phyloP scores from a whole-genome alignment of 1,140 invertebrate species.

The Colletes latitarsis region DNA sequence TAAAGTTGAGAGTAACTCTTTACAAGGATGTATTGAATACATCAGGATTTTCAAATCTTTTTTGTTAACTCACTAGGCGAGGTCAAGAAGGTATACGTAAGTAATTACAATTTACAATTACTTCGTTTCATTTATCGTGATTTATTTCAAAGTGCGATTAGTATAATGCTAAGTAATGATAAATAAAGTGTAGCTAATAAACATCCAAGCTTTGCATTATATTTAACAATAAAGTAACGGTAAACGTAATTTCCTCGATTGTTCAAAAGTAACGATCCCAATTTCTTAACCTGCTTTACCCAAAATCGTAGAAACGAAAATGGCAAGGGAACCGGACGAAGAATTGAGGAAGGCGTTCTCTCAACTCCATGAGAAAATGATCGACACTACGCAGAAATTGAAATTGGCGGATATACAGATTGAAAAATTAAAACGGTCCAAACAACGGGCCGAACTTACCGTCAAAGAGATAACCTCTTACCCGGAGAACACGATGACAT shows the following conservation, averaged over 20 bases:
- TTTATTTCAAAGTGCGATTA: background rate
- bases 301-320: constrained; percentile 46
- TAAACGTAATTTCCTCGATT: background rate
- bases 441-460: constrained; percentile 88
- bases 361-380: constrained; percentile 91
- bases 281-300: constrained; percentile 4
- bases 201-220: background rate
- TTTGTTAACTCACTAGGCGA: background rate
- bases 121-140: background rate
- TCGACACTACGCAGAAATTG: constrained; percentile 90
- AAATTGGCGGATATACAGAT: constrained; percentile 91
- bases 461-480: constrained; percentile 83
- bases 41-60: background rate
- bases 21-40: too few relatives aligned
- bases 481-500: constrained; percentile 85
- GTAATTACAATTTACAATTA: too few relatives aligned
- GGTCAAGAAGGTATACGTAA: background rate
- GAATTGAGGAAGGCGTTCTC: constrained; percentile 88
- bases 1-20: too few relatives aligned
- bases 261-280: background rate
- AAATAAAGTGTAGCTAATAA: background rate
- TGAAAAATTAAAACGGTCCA: constrained; percentile 85
- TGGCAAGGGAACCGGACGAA: constrained; percentile 78
- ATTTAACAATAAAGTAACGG: background rate
- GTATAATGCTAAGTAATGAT: background rate